Percentiles rank a stretch among this genome's conserved stretches.
Evolutionary conservation across 1,140 invertebrate species (phyloP).

Genomic region (Oncopodura yosiiana): DNA sequence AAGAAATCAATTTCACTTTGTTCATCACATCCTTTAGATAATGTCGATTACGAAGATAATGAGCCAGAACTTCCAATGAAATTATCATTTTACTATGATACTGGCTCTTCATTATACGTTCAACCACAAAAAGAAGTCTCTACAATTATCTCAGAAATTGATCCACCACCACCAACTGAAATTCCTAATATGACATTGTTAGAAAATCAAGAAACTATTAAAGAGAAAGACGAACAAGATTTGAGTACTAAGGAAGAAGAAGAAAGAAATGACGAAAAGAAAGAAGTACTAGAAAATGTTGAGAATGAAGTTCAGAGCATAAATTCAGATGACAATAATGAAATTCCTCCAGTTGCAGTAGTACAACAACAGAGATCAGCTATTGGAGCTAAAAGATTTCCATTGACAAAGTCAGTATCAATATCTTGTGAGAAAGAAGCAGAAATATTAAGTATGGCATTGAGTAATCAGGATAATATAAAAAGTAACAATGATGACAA

Average conservation of each 20-base stretch:
- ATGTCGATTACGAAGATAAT: conserved; percentile 13
- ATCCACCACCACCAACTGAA: conserved; percentile 10
- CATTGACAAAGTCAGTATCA: conserved; percentile 25
- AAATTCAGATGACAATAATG: too few species aligned
- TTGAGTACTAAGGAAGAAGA: not conserved
- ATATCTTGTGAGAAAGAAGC: conserved; percentile 30
- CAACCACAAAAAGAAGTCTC: conserved; percentile 21
- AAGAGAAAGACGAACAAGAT: not conserved
- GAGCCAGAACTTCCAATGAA: too few species aligned
- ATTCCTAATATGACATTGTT: conserved; percentile 22
- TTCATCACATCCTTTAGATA: conserved; percentile 14
- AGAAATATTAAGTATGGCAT: not conserved
- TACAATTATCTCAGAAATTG: conserved; percentile 24
- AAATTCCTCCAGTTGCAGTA: too few species aligned
- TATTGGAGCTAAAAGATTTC: too few species aligned
- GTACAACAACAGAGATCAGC: too few species aligned
- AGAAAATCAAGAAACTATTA: not conserved
- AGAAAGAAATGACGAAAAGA: not conserved
- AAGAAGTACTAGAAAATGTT: too few species aligned
- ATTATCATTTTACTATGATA: too few species aligned
- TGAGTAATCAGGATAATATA: conserved; percentile 8
- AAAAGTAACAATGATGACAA: conserved; percentile 6
- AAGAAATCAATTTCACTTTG: conserved; percentile 26
- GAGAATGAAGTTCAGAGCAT: too few species aligned
- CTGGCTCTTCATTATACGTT: conserved; percentile 12